Evolutionary conservation across 1,140 invertebrate genomes (phyloP).

Genomic region (Meloidogyne hapla): DNA sequence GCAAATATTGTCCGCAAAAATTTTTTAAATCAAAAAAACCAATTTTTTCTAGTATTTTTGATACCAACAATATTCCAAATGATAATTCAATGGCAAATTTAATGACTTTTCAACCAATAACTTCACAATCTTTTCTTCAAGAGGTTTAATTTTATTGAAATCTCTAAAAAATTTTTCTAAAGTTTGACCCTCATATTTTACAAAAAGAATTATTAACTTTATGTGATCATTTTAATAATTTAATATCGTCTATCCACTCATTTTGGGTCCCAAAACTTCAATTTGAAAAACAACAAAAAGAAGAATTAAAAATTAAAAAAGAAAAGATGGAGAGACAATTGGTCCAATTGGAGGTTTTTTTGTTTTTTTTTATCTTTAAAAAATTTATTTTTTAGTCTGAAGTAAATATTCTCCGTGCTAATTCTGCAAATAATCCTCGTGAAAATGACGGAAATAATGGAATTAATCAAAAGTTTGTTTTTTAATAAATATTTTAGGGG

Average conservation of each 20-base stretch:
- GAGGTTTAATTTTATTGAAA: too few species aligned
- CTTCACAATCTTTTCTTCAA: not conserved
- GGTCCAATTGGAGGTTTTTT: conserved; percentile 33
- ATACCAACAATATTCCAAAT: too few species aligned
- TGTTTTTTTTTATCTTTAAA: not conserved
- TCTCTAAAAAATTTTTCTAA: not conserved
- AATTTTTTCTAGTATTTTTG: not conserved
- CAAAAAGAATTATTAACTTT: conserved; percentile 93
- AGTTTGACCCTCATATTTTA: conserved; percentile 65
- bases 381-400: conserved; percentile 1
- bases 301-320: conserved; percentile 80
- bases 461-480: not conserved
- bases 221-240: conserved; percentile 94
- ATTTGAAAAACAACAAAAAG: conserved; percentile 88
- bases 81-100: not conserved
- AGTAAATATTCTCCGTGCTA: conserved; percentile 13
- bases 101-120: not conserved
- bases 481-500: not conserved
- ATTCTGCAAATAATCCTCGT: not conserved
- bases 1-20: not conserved
- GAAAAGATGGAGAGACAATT: conserved; percentile 38
- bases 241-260: conserved; percentile 98
- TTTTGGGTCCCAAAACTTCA: conserved; percentile 99
- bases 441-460: not conserved
- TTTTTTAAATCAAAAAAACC: not conserved